These are phyloP conservation scores for Akabosia matsudoensis DNA, from an alignment of 1,140 invertebrate genomes.

Conservation along the genomic window DNA sequence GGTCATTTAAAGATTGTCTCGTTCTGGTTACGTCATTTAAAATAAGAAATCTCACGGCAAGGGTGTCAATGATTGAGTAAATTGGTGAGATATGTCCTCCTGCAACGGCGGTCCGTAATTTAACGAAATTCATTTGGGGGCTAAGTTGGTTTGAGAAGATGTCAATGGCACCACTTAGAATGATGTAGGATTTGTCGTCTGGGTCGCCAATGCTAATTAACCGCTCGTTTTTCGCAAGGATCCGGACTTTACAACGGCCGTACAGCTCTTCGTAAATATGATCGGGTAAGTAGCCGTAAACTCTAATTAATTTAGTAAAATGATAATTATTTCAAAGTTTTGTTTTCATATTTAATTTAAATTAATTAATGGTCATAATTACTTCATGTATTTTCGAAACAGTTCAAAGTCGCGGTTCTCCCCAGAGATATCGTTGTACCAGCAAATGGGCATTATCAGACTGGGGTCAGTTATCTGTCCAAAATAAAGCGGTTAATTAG, in stretches of 20 bases:
- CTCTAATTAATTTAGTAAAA: neutral
- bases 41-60: neutral
- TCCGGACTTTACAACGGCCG: neutral
- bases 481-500: neutral
- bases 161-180: neutral
- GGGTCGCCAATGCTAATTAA: slow-evolving; percentile 11
- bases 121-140: neutral
- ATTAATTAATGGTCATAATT: neutral
- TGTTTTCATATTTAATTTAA: no score
- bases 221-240: neutral
- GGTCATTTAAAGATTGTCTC: neutral
- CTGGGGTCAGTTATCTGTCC: neutral
- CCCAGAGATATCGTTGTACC: neutral
- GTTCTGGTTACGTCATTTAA: neutral
- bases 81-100: neutral
- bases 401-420: slow-evolving; percentile 1
- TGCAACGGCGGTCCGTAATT: neutral
- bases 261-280: slow-evolving; percentile 1
- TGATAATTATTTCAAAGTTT: neutral
- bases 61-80: neutral
- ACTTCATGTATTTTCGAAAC: neutral
- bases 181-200: slow-evolving; percentile 2
- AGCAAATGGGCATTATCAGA: neutral
- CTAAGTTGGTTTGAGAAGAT: neutral
- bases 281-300: neutral